Evolutionary conservation across 2,888 invertebrate species (phyloP).

Genomic region (Spisula subtruncata): DNA sequence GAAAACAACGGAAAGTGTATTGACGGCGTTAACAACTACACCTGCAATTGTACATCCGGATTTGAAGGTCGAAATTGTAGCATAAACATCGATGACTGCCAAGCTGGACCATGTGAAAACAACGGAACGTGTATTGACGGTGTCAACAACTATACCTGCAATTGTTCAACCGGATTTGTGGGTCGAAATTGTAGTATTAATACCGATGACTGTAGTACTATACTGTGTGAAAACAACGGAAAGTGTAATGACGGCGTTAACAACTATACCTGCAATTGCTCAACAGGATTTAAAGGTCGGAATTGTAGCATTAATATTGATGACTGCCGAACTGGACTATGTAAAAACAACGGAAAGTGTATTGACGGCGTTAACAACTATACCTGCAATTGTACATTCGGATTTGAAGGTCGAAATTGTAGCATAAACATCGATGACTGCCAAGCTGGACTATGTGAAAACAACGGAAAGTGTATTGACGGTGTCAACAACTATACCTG

Average conservation of each 20-base stretch:
- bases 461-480: background rate
- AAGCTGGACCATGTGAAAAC: background rate
- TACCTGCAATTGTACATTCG: background rate
- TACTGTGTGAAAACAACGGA: background rate
- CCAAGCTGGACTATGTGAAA: background rate
- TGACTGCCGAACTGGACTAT: background rate
- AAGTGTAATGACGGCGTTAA: background rate
- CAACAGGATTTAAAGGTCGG: background rate
- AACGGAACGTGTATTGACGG: background rate
- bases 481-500: background rate
- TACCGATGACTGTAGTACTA: background rate
- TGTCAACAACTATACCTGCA: conserved; percentile 5
- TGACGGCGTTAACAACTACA: background rate
- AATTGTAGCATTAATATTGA: background rate
- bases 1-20: background rate
- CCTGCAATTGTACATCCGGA: background rate
- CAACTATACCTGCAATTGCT: conserved; percentile 7
- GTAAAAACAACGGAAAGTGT: background rate
- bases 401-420: background rate
- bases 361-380: background rate
- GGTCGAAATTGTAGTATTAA: background rate
- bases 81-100: background rate
- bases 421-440: background rate
- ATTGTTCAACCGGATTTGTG: background rate
- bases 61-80: background rate